A percentile compares a stretch with the other conserved stretches of the same genome.
These are phyloP conservation scores for Stegophylla sp. DNA, from an alignment of 2,888 invertebrate genomes.

Conservation along the genomic window DNA sequence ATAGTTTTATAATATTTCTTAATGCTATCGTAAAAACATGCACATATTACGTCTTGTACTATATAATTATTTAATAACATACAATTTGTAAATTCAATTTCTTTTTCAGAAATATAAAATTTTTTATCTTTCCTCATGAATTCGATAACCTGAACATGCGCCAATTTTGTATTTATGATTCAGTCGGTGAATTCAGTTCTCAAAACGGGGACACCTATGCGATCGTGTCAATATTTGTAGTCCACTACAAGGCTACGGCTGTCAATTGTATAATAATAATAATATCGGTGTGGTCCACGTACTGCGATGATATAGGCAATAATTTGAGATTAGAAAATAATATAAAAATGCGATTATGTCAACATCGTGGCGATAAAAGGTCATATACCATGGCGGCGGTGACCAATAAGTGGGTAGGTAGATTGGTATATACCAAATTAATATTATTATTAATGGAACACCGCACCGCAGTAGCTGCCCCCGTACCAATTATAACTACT, in stretches of 20 bases:
- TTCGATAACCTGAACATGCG: too few relatives aligned
- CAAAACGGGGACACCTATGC: background rate
- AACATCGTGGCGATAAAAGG: background rate
- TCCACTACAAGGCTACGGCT: slow-evolving; percentile 7
- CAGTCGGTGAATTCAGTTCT: too few relatives aligned
- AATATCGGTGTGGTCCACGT: background rate
- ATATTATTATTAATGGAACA: background rate
- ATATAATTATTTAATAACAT: too few relatives aligned
- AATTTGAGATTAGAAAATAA: background rate
- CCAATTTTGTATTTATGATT: too few relatives aligned
- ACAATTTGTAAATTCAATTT: too few relatives aligned
- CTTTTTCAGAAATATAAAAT: too few relatives aligned
- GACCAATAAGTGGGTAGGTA: background rate
- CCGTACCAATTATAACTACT: too few relatives aligned
- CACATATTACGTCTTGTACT: too few relatives aligned
- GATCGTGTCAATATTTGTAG: background rate
- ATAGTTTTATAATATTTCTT: too few relatives aligned
- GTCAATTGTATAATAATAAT: too few relatives aligned
- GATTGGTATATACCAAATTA: background rate
- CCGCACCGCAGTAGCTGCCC: background rate
- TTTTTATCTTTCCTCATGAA: too few relatives aligned
- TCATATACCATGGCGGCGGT: background rate
- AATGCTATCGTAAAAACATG: too few relatives aligned
- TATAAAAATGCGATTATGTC: slow-evolving; percentile 6
- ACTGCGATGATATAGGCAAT: background rate